A percentile compares a stretch with the other conserved stretches of the same genome.
These are phyloP conservation scores for Drosophila mimetica DNA, from an alignment of 2,888 invertebrate species.

Conservation along the genomic window DNA sequence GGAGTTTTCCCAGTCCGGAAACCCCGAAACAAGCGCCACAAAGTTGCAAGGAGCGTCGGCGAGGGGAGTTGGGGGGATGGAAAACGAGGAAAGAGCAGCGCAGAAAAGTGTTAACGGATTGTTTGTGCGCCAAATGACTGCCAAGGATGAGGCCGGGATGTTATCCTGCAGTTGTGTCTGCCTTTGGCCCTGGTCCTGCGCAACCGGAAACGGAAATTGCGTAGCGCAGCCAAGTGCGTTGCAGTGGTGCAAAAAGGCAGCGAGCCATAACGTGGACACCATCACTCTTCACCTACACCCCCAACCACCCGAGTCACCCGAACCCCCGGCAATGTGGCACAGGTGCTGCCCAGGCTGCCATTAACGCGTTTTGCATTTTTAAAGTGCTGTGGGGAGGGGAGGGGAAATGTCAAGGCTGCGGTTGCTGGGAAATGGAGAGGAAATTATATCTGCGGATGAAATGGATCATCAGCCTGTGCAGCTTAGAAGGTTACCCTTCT, in stretches of 20 bases:
- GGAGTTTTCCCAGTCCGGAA: slow-evolving; percentile 36
- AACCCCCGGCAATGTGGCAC: slow-evolving; percentile 29
- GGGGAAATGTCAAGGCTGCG: slow-evolving; percentile 34
- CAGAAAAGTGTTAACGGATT: slow-evolving; percentile 77
- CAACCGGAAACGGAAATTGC: slow-evolving; percentile 78
- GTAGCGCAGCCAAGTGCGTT: slow-evolving; percentile 61
- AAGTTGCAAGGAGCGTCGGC: slow-evolving; percentile 59
- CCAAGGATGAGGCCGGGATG: slow-evolving; percentile 22
- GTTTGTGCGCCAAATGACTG: slow-evolving; percentile 72
- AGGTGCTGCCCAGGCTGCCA: slow-evolving; percentile 56
- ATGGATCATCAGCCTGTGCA: slow-evolving; percentile 24
- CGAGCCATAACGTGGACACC: slow-evolving; percentile 56
- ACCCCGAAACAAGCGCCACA: slow-evolving; percentile 70
- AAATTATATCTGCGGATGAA: slow-evolving; percentile 39
- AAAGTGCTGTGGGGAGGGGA: slow-evolving; percentile 16
- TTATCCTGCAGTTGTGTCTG: slow-evolving; percentile 63
- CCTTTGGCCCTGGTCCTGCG: slow-evolving; percentile 50
- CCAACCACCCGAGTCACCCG: not conserved
- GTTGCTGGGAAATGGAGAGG: slow-evolving; percentile 39
- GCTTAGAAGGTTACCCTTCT: slow-evolving; percentile 15
- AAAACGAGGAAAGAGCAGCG: slow-evolving; percentile 14
- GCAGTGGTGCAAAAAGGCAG: slow-evolving; percentile 45
- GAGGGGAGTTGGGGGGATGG: too few species aligned
- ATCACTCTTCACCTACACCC: not conserved
- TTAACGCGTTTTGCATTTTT: slow-evolving; percentile 57